Base-by-base conservation (phyloP, 2,888 invertebrate genomes). In the Leptopilina drosophilae region DNA sequence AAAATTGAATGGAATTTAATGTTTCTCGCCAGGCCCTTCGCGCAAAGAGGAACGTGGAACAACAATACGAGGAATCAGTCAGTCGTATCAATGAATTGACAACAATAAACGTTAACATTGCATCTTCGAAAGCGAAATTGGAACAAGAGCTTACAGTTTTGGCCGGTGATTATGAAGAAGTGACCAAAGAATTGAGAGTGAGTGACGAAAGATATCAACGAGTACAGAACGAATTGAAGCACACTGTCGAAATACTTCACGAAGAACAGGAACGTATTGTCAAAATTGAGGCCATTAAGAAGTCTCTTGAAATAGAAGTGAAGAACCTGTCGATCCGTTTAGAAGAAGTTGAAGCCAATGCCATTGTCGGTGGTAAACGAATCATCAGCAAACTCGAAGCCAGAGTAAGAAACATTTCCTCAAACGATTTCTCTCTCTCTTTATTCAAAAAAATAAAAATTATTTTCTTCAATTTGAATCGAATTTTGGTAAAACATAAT, bases 311-410 rank as follows among this genome's bases (percentile, higher is more conserved):
- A 93, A 97, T 98, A 92, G 98, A 98, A 94, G 98, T 98, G 89
- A 98, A 98, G 95, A 98, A 97, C 93, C 93, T 98, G 92, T 97
- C 97, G 87, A 94, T 98, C 87, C 97, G 98, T 90, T 94, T 98
- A 90, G 98, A 98, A 92, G 98, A 98, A 93, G 98, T 99, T 87
- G 98, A 99, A 93, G 96, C 98, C 88, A 98, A 98, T 91, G 98
- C 98, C 84, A 97, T 99, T 89, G 98, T 98, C 88, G 98, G 98
- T 90, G 98, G 98, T 92, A 98, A 96, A 93, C 96, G 98, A 89
- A 97, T 98, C 94, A 98, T 99, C 94, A 97, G 98, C 95, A 99
- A 99, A 94, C 94, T 99, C 92, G 98, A 99, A 93, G 96, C 98
- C 87, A 94, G 95, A 91, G 94, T 94, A 87, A 91, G 92, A 64